These are phyloP conservation scores for Chlamydotis undulata DNA, from an alignment of 2,113 vertebrate genomes.

Conservation along the genomic window DNA sequence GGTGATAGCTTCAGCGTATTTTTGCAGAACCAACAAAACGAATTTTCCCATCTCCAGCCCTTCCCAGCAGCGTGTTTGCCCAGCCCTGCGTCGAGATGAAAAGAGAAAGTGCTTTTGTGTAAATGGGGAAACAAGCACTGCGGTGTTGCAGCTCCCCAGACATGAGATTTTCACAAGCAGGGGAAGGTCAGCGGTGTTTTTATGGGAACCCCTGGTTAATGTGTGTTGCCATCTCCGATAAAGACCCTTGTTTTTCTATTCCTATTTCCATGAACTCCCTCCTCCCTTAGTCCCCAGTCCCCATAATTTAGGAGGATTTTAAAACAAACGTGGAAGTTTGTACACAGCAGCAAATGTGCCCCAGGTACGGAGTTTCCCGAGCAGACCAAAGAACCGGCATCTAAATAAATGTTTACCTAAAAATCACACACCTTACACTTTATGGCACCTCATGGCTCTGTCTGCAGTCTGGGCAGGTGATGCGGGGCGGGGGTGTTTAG, in stretches of 20 bases:
- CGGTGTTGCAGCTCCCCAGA: neutral
- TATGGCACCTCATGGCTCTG: neutral
- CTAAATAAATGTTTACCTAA: slow-evolving; percentile 23
- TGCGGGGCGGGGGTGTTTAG: fast-evolving
- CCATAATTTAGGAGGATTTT: neutral
- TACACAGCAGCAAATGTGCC: fast-evolving
- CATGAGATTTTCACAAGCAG: neutral
- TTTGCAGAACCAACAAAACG: neutral
- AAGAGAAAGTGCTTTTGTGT: neutral
- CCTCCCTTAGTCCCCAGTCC: neutral
- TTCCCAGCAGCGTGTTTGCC: neutral
- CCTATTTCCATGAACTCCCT: neutral
- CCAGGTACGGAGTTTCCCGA: neutral
- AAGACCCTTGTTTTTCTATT: neutral
- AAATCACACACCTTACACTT: slow-evolving; percentile 25
- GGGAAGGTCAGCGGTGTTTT: neutral
- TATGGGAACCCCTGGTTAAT: neutral
- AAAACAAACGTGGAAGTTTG: neutral
- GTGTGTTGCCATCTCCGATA: neutral
- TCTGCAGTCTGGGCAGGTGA: neutral
- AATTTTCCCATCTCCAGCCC: neutral
- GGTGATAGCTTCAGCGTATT: neutral
- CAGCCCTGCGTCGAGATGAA: neutral
- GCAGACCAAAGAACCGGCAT: neutral
- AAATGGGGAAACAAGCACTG: neutral